Conservation (phyloP, 2,888 invertebrate genomes). For the Hyppa rectilinea region DNA sequence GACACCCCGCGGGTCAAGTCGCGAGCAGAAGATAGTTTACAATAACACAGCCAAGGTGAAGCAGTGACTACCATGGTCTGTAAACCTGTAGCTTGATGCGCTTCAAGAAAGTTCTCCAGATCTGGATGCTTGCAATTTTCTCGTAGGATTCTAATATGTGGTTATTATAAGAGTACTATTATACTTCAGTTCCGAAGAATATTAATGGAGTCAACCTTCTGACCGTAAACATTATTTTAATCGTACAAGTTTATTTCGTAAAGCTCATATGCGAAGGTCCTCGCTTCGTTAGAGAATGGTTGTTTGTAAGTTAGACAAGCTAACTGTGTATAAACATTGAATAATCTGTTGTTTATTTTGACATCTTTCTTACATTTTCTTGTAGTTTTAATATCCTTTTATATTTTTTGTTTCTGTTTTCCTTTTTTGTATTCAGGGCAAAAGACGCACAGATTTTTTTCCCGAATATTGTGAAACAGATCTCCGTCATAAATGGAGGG, state of each 20-base stretch:
- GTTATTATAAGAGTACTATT: neutral
- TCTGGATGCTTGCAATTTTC: neutral
- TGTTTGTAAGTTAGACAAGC: slow-evolving; percentile 32
- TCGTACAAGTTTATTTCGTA: slow-evolving; percentile 37
- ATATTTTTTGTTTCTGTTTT: neutral
- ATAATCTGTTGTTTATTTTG: slow-evolving; percentile 16
- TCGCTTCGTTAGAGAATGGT: slow-evolving; percentile 50
- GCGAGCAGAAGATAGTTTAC: too few species aligned
- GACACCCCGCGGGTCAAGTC: too few species aligned
- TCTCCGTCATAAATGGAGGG: neutral
- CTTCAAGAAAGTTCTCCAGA: neutral
- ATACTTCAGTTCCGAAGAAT: too few species aligned
- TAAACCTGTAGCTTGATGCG: too few species aligned
- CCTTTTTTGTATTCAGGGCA: neutral
- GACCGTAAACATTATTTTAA: neutral
- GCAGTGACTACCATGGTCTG: too few species aligned
- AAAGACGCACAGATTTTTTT: neutral
- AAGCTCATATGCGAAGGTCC: slow-evolving; percentile 43
- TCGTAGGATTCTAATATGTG: neutral
- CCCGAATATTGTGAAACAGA: too few species aligned
- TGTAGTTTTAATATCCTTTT: neutral
- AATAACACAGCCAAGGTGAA: too few species aligned
- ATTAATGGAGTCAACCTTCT: slow-evolving; percentile 11
- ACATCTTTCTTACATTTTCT: neutral
- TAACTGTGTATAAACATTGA: slow-evolving; percentile 31